Conservation (phyloP, 2,888 invertebrate species). For the Pharmacophagus antenor region DNA sequence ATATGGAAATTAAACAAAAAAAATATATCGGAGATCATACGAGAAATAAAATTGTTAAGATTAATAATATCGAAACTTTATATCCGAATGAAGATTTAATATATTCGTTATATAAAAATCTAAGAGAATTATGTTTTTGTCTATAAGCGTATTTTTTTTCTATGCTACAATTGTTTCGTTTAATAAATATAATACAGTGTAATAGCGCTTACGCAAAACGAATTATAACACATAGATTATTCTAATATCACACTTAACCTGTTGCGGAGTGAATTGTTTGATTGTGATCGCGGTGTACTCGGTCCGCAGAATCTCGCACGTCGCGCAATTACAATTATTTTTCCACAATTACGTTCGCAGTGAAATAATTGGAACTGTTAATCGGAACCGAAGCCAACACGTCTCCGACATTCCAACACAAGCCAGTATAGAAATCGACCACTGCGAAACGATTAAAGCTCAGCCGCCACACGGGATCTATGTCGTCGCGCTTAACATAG, state of each 20-base stretch:
- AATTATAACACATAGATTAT: slow-evolving; percentile 31
- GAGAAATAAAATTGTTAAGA: too few relatives aligned
- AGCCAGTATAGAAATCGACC: slow-evolving; percentile 43
- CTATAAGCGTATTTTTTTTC: slow-evolving; percentile 57
- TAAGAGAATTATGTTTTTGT: slow-evolving; percentile 41
- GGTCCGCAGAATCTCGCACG: slow-evolving; percentile 34
- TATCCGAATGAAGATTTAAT: not conserved
- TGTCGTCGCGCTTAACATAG: slow-evolving; percentile 57
- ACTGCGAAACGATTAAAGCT: slow-evolving; percentile 74
- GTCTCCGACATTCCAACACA: slow-evolving; percentile 48
- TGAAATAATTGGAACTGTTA: slow-evolving; percentile 38
- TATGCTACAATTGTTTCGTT: slow-evolving; percentile 32
- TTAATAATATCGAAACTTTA: not conserved
- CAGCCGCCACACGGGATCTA: slow-evolving; percentile 59
- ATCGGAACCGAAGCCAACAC: slow-evolving; percentile 44
- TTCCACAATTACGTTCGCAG: slow-evolving; percentile 38
- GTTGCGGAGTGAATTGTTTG: slow-evolving; percentile 35
- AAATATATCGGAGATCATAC: not conserved
- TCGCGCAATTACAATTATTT: slow-evolving; percentile 47
- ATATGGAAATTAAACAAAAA: slow-evolving; percentile 1
- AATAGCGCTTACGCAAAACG: slow-evolving; percentile 15
- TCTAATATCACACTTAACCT: slow-evolving; percentile 70
- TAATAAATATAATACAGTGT: slow-evolving; percentile 22
- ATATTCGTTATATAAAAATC: slow-evolving; percentile 17
- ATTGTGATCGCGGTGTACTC: slow-evolving; percentile 32